phyloP scores from a whole-genome alignment of 2,888 invertebrate genomes.

The Stomorhina lunata region DNA sequence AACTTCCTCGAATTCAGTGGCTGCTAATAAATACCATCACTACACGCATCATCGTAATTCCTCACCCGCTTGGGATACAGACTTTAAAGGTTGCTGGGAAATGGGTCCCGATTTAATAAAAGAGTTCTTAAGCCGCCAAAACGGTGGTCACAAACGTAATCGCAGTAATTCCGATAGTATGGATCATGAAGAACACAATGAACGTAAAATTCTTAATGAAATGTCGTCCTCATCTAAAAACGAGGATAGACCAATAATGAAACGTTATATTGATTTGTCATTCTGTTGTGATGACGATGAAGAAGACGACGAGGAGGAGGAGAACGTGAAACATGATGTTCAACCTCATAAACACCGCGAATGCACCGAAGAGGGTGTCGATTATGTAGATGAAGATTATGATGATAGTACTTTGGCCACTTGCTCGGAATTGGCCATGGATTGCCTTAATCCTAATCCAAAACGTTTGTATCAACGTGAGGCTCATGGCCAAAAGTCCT shows the following conservation, averaged over 20 bases:
- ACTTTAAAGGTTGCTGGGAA: conserved; percentile 77
- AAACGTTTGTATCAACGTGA: conserved; percentile 67
- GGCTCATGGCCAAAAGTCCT: conserved; percentile 29
- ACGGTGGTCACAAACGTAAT: conserved; percentile 73
- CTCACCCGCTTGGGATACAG: conserved; percentile 76
- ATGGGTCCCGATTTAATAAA: conserved; percentile 77
- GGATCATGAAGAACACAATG: conserved; percentile 52
- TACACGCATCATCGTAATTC: conserved; percentile 67
- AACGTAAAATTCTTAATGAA: conserved; percentile 52
- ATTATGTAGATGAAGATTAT: conserved; percentile 60
- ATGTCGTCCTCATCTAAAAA: conserved; percentile 53
- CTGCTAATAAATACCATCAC: conserved; percentile 50
- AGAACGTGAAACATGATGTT: not conserved
- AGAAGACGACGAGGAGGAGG: conserved; percentile 2
- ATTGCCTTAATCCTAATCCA: conserved; percentile 46
- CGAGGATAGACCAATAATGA: conserved; percentile 37
- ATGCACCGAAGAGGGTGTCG: conserved; percentile 27
- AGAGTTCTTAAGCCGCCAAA: conserved; percentile 74
- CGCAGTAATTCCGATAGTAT: conserved; percentile 73
- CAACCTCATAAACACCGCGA: not conserved
- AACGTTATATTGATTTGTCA: conserved; percentile 67
- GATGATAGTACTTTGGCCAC: conserved; percentile 68
- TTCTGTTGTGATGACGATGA: conserved; percentile 67
- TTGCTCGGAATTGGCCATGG: conserved; percentile 65
- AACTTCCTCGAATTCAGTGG: conserved; percentile 24